These are phyloP conservation scores for Pachliopta kotzebuea DNA, from an alignment of 2,888 invertebrate species.

Conservation along the genomic window DNA sequence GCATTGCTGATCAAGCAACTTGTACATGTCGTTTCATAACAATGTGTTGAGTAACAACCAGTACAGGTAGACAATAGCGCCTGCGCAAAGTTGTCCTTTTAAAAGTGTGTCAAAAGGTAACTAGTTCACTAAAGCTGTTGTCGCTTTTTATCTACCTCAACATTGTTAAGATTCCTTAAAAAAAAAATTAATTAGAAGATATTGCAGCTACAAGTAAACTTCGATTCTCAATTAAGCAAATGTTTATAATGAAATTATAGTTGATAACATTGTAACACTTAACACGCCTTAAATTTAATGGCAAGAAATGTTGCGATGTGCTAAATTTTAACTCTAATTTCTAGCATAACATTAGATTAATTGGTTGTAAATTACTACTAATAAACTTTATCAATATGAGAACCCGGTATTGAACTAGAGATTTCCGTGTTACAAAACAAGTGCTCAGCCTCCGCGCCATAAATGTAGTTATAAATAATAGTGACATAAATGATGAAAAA, in stretches of 20 bases:
- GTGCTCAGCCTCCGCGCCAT: not conserved
- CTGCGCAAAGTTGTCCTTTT: slow-evolving; percentile 62
- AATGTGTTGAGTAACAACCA: slow-evolving; percentile 42
- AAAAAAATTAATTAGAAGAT: not conserved
- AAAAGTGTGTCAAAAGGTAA: slow-evolving; percentile 64
- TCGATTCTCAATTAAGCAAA: not conserved
- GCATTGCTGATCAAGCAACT: slow-evolving; percentile 33
- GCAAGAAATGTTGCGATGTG: too few species aligned
- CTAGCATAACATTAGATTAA: too few species aligned
- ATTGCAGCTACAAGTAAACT: not conserved
- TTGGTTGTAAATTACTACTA: too few species aligned
- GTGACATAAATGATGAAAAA: not conserved
- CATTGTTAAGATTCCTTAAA: not conserved
- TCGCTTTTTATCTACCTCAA: not conserved
- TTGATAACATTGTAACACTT: too few species aligned
- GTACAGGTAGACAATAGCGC: slow-evolving; percentile 57
- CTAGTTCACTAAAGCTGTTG: slow-evolving; percentile 47
- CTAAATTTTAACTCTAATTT: too few species aligned
- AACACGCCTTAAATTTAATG: too few species aligned
- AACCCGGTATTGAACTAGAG: too few species aligned
- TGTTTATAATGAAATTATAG: not conserved
- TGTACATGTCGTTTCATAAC: slow-evolving; percentile 46
- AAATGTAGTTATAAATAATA: not conserved
- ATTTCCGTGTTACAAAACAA: too few species aligned
- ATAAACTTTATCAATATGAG: too few species aligned